These are phyloP conservation scores for Meghimatium bilineatum DNA, from an alignment of 2,888 invertebrate genomes.

Conservation along the genomic window DNA sequence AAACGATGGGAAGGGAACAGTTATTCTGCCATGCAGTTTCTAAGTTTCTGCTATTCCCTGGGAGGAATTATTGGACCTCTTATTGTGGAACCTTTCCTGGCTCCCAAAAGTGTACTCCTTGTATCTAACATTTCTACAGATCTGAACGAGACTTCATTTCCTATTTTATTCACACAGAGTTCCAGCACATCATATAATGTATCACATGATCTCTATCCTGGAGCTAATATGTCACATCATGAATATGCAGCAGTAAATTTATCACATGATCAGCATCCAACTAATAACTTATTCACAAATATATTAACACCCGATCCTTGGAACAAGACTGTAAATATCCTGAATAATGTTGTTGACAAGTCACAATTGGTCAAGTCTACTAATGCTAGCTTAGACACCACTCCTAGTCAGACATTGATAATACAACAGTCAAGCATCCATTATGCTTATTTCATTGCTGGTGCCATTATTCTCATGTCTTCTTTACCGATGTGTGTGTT, in stretches of 20 bases:
- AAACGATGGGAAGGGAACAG: conserved; percentile 33
- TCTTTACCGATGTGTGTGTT: conserved; percentile 14
- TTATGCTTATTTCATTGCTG: conserved; percentile 23
- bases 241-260: no score
- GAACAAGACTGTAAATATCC: not conserved
- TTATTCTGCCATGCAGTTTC: conserved; percentile 45
- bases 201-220: not conserved
- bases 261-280: no score
- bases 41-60: conserved; percentile 38
- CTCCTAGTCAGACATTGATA: not conserved
- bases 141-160: not conserved
- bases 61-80: conserved; percentile 43
- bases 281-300: not conserved
- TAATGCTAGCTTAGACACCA: not conserved
- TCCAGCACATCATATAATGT: not conserved
- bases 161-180: not conserved
- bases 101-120: not conserved
- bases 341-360: not conserved
- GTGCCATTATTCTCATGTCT: not conserved
- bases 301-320: not conserved
- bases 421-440: conserved; percentile 14
- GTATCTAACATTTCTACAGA: not conserved
- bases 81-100: conserved; percentile 33
- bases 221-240: no score
- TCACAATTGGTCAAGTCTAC: not conserved